phyloP scores from a whole-genome alignment of 2,888 invertebrate species.

The Cabera pusaria region DNA sequence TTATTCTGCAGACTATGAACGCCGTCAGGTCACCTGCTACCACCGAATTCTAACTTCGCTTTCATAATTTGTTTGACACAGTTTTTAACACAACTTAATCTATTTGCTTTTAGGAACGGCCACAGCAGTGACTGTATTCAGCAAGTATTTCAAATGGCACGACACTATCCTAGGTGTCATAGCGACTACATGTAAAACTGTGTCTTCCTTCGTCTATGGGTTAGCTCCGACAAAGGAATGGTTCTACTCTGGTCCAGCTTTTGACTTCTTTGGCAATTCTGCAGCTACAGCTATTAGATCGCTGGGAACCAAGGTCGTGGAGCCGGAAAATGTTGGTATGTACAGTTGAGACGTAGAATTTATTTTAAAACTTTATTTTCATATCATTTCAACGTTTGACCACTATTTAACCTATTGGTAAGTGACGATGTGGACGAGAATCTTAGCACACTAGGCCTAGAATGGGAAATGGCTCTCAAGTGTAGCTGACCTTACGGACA shows the following conservation, averaged over 20 bases:
- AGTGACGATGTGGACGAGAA: too few relatives aligned
- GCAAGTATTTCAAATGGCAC: slow-evolving; percentile 68
- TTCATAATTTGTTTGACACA: slow-evolving; percentile 1
- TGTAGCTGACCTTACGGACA: too few relatives aligned
- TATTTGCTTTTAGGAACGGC: slow-evolving; percentile 74
- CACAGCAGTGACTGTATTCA: slow-evolving; percentile 70
- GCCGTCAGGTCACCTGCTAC: too few relatives aligned
- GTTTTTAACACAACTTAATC: too few relatives aligned
- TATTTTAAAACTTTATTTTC: too few relatives aligned
- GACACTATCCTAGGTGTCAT: slow-evolving; percentile 73
- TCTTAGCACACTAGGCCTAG: too few relatives aligned
- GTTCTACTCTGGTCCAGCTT: slow-evolving; percentile 69
- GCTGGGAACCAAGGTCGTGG: slow-evolving; percentile 81
- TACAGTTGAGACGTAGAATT: neutral
- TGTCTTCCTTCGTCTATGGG: slow-evolving; percentile 62
- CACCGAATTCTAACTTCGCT: too few relatives aligned
- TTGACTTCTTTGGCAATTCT: slow-evolving; percentile 79
- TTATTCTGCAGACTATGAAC: too few relatives aligned
- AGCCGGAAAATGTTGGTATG: slow-evolving; percentile 59
- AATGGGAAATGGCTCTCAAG: too few relatives aligned
- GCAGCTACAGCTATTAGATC: slow-evolving; percentile 81
- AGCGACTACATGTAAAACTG: slow-evolving; percentile 67
- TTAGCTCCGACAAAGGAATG: slow-evolving; percentile 65
- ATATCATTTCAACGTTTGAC: too few relatives aligned
- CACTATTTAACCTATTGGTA: too few relatives aligned